Evolutionary conservation across 1,140 invertebrate species (phyloP), one percentile per base, ranked within the genome.

Genomic region (Acromyrmex heyeri): DNA sequence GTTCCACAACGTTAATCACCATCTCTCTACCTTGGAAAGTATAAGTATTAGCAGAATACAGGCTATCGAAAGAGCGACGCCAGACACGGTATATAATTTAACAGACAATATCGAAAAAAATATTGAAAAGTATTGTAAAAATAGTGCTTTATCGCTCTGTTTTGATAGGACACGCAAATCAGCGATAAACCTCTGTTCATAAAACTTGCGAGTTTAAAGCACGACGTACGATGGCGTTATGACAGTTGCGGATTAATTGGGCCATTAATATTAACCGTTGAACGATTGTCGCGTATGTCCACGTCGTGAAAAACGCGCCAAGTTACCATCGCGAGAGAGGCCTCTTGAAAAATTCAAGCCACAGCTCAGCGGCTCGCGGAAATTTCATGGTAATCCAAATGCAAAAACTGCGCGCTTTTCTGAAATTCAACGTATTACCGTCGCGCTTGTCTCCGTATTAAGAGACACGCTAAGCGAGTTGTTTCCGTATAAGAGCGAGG

Each of bases 1-100:
- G 92, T 93, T 91, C 87, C 88, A 83, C 85, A 92, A 92, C 91
- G 92, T 92, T 90, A 90, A 92, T 92, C 90, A 87, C 34, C 73
- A 14, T 38, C 55, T 55, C 67, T 72, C 50, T 83, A 72, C 50
- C 57, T 82, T 21, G 82, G 30, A 50, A 67, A 44, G 75, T 88
- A 90, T 90, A 34, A 34, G 30, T 34, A 34, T 34, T 76, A 85
- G 6, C 50, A 8, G 50, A 72, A 48, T 82, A 64, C 50, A 30
- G 72, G 61, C 62, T 72, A 69, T 34, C 21, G 6, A 14, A 79
- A 8, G 18, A 12, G 18, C 10, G 64, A 6, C n/a, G 48, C 10
- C 72, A 76, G 87, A 61, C 38, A 8, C n/a, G 8, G 48, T 77
- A 73, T 55, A 48, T 53, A 67, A 53, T 61, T 78, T 62, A 38